Percentiles rank a stretch among this genome's conserved stretches.
Evolutionary conservation across 2,888 invertebrate genomes (phyloP).

Genomic region (Microctonus hyperodae): DNA sequence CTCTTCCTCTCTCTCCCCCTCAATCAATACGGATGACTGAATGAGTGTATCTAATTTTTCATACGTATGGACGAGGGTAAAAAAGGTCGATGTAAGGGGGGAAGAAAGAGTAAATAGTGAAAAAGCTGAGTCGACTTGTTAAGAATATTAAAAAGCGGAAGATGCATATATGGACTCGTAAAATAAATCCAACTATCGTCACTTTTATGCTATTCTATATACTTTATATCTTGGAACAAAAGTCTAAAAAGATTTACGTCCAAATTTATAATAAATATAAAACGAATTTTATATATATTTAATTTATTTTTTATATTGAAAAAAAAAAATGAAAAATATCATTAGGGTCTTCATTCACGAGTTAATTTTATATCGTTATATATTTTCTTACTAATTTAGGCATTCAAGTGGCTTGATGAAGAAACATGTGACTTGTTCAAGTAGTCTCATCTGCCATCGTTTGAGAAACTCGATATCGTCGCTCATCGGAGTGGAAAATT

Average conservation of each 20-base stretch:
- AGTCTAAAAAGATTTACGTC: too few species aligned
- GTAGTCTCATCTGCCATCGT: not conserved
- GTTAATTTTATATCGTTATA: not conserved
- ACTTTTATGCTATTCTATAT: conserved; percentile 2
- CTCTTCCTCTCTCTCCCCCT: too few species aligned
- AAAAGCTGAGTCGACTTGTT: conserved; percentile 18
- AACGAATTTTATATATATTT: too few species aligned
- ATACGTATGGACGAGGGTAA: not conserved
- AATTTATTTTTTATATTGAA: too few species aligned
- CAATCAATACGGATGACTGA: too few species aligned
- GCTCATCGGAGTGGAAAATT: conserved; percentile 39
- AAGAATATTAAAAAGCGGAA: conserved; percentile 38
- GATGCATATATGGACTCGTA: conserved; percentile 30
- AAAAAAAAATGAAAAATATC: too few species aligned
- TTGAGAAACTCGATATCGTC: conserved; percentile 22
- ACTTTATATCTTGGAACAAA: too few species aligned
- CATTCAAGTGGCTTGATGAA: not conserved
- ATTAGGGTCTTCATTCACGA: not conserved
- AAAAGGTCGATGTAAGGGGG: not conserved
- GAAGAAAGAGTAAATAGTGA: not conserved
- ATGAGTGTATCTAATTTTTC: too few species aligned
- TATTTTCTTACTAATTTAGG: not conserved
- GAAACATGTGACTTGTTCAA: conserved; percentile 7
- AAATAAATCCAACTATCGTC: conserved; percentile 18
- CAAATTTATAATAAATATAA: not conserved